phyloP scores from a whole-genome alignment of 2,113 vertebrate species.

The Myotis lucifugus region DNA sequence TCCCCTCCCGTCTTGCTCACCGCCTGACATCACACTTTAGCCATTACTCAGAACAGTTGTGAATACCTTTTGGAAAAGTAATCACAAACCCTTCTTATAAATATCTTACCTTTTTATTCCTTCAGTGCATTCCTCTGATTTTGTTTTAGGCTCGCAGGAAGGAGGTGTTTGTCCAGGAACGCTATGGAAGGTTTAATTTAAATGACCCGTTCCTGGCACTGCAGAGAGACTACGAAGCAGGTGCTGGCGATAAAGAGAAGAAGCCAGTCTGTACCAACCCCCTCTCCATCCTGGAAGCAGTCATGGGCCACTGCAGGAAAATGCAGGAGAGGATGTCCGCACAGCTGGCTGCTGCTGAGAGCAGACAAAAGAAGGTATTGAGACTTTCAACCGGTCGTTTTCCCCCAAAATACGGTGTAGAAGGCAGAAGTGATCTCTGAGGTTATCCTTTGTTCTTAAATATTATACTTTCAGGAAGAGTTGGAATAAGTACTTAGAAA shows the following conservation, averaged over 20 bases:
- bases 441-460: neutral
- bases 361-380: constrained; percentile 95
- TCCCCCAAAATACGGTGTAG: neutral
- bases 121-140: constrained; percentile 55
- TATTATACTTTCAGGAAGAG: neutral
- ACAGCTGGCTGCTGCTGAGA: constrained; percentile 95
- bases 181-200: constrained; percentile 95
- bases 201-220: constrained; percentile 98
- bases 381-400: neutral
- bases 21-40: neutral
- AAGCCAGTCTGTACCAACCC: constrained; percentile 94
- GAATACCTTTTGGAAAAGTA: constrained; percentile 2
- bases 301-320: constrained; percentile 98
- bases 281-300: constrained; percentile 96
- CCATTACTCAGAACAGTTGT: neutral
- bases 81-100: neutral
- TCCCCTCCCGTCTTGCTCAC: neutral
- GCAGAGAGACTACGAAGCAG: constrained; percentile 95
- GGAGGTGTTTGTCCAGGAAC: constrained; percentile 97
- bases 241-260: constrained; percentile 90
- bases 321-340: constrained; percentile 98
- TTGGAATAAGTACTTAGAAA: neutral
- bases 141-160: constrained; percentile 92
- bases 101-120: neutral
- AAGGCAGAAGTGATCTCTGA: neutral